Percentiles rank a stretch among this genome's conserved stretches.
phyloP scores from a whole-genome alignment of 2,113 vertebrate species.

The Zosterops lateralis region DNA sequence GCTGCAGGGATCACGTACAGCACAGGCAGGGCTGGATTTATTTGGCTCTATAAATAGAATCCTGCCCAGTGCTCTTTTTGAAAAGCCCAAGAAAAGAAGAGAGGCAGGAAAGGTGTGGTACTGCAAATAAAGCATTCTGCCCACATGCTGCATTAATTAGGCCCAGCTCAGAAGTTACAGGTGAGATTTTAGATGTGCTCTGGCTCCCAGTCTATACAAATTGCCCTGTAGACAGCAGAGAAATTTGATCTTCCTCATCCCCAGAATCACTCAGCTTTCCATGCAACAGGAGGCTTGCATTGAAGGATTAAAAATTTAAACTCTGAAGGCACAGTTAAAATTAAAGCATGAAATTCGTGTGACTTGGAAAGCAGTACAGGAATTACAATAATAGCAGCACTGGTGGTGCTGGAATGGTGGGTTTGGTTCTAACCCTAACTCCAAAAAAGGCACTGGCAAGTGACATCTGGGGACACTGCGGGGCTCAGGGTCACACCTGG shows the following conservation, averaged over 20 bases:
- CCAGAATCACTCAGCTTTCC: not conserved
- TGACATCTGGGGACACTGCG: not conserved
- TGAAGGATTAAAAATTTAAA: constrained; percentile 13
- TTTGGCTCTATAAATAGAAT: constrained; percentile 65
- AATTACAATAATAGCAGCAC: not conserved
- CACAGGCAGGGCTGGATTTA: constrained; percentile 51
- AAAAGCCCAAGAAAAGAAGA: constrained; percentile 58
- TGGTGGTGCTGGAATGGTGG: not conserved
- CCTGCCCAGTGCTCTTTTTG: constrained; percentile 23
- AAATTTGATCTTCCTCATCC: constrained; percentile 5
- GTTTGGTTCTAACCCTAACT: not conserved
- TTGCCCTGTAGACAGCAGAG: not conserved
- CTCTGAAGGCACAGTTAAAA: not conserved
- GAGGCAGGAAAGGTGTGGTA: constrained; percentile 68
- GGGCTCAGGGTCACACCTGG: not conserved
- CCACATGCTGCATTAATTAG: constrained; percentile 10
- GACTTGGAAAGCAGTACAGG: not conserved
- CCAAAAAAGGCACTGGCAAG: not conserved
- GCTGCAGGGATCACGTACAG: not conserved
- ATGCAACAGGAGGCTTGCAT: not conserved
- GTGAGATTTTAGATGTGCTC: not conserved
- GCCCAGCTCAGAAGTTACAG: not conserved
- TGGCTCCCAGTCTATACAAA: not conserved
- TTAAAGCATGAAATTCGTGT: not conserved
- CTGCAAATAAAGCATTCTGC: constrained; percentile 39